These are phyloP conservation scores for Leucophenga montana DNA, from an alignment of 2,888 invertebrate species.

Conservation along the genomic window DNA sequence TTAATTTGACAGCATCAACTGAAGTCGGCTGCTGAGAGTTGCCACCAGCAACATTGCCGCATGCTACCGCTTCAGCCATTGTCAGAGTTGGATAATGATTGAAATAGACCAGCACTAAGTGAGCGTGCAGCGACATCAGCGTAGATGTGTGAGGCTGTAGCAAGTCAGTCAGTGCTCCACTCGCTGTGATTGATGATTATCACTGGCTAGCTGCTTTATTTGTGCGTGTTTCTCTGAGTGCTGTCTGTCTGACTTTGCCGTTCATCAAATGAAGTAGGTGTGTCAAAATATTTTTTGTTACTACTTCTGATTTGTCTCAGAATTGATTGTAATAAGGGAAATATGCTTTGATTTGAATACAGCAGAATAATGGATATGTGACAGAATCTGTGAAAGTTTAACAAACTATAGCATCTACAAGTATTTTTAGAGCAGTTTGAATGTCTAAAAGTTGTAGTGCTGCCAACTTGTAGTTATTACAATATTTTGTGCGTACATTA, in stretches of 20 bases:
- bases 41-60: not conserved
- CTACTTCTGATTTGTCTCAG: slow-evolving; percentile 20
- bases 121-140: not conserved
- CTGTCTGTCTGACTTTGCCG: not conserved
- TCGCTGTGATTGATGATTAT: slow-evolving; percentile 61
- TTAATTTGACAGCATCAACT: slow-evolving; percentile 69
- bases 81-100: slow-evolving; percentile 57
- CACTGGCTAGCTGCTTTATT: slow-evolving; percentile 49
- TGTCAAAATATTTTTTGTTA: slow-evolving; percentile 54
- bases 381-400: not conserved
- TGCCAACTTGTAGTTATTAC: too few relatives aligned
- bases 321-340: too few relatives aligned
- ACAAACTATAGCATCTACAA: not conserved
- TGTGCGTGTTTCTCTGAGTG: not conserved
- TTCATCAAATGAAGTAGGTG: slow-evolving; percentile 62
- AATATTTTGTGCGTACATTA: too few relatives aligned
- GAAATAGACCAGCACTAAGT: slow-evolving; percentile 57
- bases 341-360: not conserved
- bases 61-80: not conserved
- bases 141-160: too few relatives aligned
- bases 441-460: too few relatives aligned
- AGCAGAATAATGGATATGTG: not conserved
- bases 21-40: slow-evolving; percentile 43
- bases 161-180: not conserved
- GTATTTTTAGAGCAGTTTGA: too few relatives aligned